Conservation (phyloP, 2,888 invertebrate genomes). For the Perizoma affinitatum region DNA sequence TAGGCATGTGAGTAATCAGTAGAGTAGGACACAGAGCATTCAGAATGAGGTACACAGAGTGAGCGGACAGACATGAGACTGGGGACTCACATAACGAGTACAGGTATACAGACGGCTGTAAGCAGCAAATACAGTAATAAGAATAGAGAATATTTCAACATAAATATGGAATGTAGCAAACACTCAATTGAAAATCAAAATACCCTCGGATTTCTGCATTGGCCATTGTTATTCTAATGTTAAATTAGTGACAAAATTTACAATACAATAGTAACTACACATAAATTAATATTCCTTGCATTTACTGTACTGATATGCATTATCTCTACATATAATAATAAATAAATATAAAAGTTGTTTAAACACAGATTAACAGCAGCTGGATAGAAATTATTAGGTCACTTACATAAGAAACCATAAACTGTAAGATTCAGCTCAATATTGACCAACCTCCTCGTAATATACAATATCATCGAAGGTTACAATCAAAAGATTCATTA, state of each 20-base stretch:
- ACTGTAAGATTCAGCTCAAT: constrained; percentile 73
- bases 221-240: constrained; percentile 77
- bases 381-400: constrained; percentile 79
- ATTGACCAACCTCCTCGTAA: constrained; percentile 69
- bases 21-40: constrained; percentile 17
- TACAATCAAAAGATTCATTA: constrained; percentile 77
- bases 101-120: constrained; percentile 42
- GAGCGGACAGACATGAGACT: neutral
- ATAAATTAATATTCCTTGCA: constrained; percentile 77
- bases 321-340: constrained; percentile 67
- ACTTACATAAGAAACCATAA: constrained; percentile 77
- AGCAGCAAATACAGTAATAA: constrained; percentile 60
- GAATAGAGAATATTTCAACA: constrained; percentile 79
- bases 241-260: constrained; percentile 81
- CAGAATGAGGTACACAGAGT: constrained; percentile 10
- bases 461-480: constrained; percentile 71
- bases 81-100: constrained; percentile 17
- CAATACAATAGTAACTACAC: constrained; percentile 81
- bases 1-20: constrained; percentile 7
- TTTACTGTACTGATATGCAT: constrained; percentile 81
- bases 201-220: constrained; percentile 73
- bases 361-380: constrained; percentile 79
- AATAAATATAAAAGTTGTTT: constrained; percentile 84
- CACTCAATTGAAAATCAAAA: constrained; percentile 74
- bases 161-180: constrained; percentile 84